Base-by-base conservation (phyloP, 2,113 vertebrate species). In the Hepsetus odoe region DNA sequence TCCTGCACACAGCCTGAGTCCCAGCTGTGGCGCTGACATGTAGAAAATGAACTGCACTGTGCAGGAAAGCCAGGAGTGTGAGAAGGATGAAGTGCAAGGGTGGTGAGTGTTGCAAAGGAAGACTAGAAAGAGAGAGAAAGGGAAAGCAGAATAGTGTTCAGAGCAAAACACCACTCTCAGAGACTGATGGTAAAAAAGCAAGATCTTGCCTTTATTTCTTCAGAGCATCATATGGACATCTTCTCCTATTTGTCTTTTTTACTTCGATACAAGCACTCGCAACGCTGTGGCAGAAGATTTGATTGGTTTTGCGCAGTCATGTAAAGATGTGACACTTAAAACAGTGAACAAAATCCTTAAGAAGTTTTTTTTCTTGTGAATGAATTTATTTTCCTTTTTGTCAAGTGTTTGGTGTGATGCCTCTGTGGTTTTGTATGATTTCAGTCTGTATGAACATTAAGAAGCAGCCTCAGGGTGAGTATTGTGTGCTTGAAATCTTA, bases 31-130 rank as follows among this genome's bases (percentile, higher is more conserved):
- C 26, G 40, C 71, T 81, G 81, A 82, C 83, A 76, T 77, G n/a
- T 56, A 77, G 82, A 84, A 90, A 90, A 88, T 87, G 56, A 85
- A 84, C 83, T 83, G 68, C 51, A 66, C 77, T 72, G 62, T 59
- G 58, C 56, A 59, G 62, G 85, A 82, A 80, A 80, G 53, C 33
- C 78, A 76, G 49, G 74, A 13, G 70, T 65, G 62, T 76, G 72
- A 51, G 30, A 20, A 8, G 64, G 1, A 33, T 8, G 11, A 28
- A 6, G 44, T 16, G 40, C 40, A 42, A 65, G 38, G 13, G 20
- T 14, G 49, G 3, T 28, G 66, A 11, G 42, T 64, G 40, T 24
- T 38, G 44, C 13, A 13, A 72, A 18, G 40, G 22, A 68, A 66
- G 33, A 42, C 55, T 20, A 56, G 26, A 46, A 62, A 62, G 22